phyloP scores from a whole-genome alignment of 1,140 invertebrate species.

The Heliconius hewitsoni region DNA sequence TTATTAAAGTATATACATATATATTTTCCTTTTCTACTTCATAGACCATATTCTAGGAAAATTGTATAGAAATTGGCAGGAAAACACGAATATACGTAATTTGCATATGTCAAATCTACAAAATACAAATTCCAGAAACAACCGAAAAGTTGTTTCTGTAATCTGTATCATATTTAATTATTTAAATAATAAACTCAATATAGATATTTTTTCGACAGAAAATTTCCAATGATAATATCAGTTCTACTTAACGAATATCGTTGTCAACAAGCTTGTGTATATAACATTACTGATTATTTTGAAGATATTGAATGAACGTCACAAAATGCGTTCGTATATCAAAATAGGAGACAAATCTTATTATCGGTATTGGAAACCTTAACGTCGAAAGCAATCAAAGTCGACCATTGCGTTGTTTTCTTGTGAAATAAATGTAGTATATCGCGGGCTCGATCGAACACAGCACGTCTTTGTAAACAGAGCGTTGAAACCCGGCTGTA shows the following conservation, averaged over 20 bases:
- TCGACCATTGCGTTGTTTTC: slow-evolving; percentile 30
- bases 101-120: not conserved
- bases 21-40: not conserved
- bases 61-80: not conserved
- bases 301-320: slow-evolving; percentile 4
- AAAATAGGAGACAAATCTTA: slow-evolving; percentile 7
- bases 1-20: not conserved
- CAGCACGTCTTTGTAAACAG: slow-evolving; percentile 37
- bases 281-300: slow-evolving; percentile 7
- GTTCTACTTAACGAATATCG: not conserved
- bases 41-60: not conserved
- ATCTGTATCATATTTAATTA: too few species aligned
- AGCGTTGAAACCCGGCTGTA: slow-evolving; percentile 26
- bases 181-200: not conserved
- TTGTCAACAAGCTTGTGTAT: slow-evolving; percentile 9
- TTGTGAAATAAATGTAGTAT: slow-evolving; percentile 38
- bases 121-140: too few species aligned
- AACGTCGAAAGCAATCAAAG: slow-evolving; percentile 33
- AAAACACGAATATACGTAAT: not conserved
- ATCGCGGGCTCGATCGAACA: slow-evolving; percentile 30
- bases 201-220: not conserved
- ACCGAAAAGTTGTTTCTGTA: too few species aligned
- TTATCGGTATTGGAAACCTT: slow-evolving; percentile 3
- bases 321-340: slow-evolving; percentile 2
- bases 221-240: not conserved